Conservation (phyloP, 2,888 invertebrate genomes). For the Gymnocheta viridis region DNA sequence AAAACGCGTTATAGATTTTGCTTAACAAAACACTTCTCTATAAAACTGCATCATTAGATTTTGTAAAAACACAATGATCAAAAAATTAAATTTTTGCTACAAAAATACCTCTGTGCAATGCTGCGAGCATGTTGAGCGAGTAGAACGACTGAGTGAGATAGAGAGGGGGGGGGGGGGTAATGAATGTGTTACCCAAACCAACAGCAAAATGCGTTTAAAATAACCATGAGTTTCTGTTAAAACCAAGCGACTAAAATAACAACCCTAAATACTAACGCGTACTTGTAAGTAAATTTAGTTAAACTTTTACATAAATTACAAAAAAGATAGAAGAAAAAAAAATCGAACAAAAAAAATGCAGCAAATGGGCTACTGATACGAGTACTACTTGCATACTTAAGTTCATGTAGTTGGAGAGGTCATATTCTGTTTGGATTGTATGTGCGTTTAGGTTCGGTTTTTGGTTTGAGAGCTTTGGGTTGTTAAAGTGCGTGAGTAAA, state of each 20-base stretch:
- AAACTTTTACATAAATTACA: slow-evolving; percentile 65
- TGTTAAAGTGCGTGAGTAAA: slow-evolving; percentile 66
- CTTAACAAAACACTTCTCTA: no score
- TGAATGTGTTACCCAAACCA: slow-evolving; percentile 5
- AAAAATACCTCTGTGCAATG: no score
- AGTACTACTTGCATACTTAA: slow-evolving; percentile 12
- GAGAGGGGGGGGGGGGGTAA: neutral
- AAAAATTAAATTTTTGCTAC: no score
- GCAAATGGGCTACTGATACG: slow-evolving; percentile 31
- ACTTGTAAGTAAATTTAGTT: slow-evolving; percentile 52
- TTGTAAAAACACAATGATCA: no score
- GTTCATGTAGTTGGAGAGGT: slow-evolving; percentile 57
- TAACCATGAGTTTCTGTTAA: slow-evolving; percentile 32
- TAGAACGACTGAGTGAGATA: neutral
- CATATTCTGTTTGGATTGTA: slow-evolving; percentile 65
- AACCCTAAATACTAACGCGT: slow-evolving; percentile 51
- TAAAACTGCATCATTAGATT: no score
- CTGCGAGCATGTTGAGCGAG: no score
- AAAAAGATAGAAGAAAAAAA: slow-evolving; percentile 23
- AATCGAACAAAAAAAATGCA: slow-evolving; percentile 8
- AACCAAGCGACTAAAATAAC: slow-evolving; percentile 56
- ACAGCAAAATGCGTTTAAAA: slow-evolving; percentile 60
- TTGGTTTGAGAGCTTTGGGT: slow-evolving; percentile 59
- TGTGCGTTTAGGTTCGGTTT: slow-evolving; percentile 60
- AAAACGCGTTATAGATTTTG: no score